Conservation (phyloP, 2,797 vertebrate genomes). For the Gephyroberyx darwinii region DNA sequence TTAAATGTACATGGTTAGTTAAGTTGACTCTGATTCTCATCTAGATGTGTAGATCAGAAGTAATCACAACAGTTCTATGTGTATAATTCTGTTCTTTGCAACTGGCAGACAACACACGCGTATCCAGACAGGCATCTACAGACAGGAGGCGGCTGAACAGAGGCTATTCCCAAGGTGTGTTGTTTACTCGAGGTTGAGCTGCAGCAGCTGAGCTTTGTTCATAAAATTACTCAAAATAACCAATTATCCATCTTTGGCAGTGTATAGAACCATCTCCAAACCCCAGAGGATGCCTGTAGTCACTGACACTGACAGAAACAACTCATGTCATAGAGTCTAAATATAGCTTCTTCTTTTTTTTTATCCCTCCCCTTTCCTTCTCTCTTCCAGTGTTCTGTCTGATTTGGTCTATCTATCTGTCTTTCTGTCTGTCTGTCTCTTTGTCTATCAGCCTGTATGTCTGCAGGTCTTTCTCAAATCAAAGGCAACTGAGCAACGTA, state of each 20-base stretch:
- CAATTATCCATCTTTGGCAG: slow-evolving; percentile 83
- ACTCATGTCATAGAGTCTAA: slow-evolving; percentile 78
- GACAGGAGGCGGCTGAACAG: slow-evolving; percentile 58
- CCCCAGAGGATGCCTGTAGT: slow-evolving; percentile 76
- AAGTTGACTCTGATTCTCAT: slow-evolving; percentile 9
- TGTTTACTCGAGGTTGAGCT: slow-evolving; percentile 82
- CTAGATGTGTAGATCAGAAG: slow-evolving; percentile 48
- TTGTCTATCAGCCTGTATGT: slow-evolving; percentile 62
- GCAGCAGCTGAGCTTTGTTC: slow-evolving; percentile 82
- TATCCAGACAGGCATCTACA: slow-evolving; percentile 68
- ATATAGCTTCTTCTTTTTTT: slow-evolving; percentile 66
- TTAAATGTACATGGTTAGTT: slow-evolving; percentile 26
- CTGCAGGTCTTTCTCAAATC: slow-evolving; percentile 48
- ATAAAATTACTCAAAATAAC: slow-evolving; percentile 85
- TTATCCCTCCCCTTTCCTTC: slow-evolving; percentile 39
- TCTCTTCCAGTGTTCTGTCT: slow-evolving; percentile 46
- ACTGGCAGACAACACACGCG: slow-evolving; percentile 66
- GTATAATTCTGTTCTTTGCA: slow-evolving; percentile 64
- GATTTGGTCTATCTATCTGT: slow-evolving; percentile 43
- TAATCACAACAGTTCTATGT: slow-evolving; percentile 68
- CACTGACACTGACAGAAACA: slow-evolving; percentile 78
- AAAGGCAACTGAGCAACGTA: slow-evolving; percentile 45
- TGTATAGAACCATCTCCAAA: slow-evolving; percentile 73
- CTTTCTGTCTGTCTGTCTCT: slow-evolving; percentile 45
- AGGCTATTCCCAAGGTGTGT: slow-evolving; percentile 81